Evolutionary conservation across 2,113 vertebrate species (phyloP), one percentile per base, ranked within the genome.

Genomic region (Epinephelus fuscoguttatus): DNA sequence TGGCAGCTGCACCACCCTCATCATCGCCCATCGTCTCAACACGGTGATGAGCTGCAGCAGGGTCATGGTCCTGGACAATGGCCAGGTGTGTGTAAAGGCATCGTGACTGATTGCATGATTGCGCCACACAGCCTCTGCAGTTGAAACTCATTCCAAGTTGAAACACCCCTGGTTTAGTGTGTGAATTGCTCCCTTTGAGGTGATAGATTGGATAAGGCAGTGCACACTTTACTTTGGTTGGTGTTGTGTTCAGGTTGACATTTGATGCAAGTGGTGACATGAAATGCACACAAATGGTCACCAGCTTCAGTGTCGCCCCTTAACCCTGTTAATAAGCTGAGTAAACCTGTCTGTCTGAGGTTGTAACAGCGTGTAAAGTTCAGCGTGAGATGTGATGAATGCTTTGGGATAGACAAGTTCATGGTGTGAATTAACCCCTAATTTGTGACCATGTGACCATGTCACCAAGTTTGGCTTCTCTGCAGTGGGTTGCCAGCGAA

Each of bases 11-110:
- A 99, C 97, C 79, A 99, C 97, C 88, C 93, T 99, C 71, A 97
- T 99, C 4, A 99, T 99, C 17, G 98, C 98, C 74, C 98, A 99
- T 81, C 97, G 98, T 70, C 95, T 99, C 82, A 97, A 98, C 87
- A 98, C 98, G 0, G 98, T 99, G 49, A 95, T 99, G 84, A 96
- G 95, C 94, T 99, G 97, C 52, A 96, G 96, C 84, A 96, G 97
- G 90, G 96, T 99, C 90, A 97, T 99, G 97, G 98, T 99, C 90
- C 94, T 99, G 93, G 96, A 96, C 66, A 97, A 96, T 70, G 98
- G 98, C 87, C 97, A 99, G 97, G 98, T 99, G 91, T 49, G 88
- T 90, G 40, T 55, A 40, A 59, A 80, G 25, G 30, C 45, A 59
- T 60, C 66, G n/a, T 40, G 15, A 62, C 53, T 72, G 74, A 66